Conservation (phyloP, 2,888 invertebrate species). For the Coelinius sp. region DNA sequence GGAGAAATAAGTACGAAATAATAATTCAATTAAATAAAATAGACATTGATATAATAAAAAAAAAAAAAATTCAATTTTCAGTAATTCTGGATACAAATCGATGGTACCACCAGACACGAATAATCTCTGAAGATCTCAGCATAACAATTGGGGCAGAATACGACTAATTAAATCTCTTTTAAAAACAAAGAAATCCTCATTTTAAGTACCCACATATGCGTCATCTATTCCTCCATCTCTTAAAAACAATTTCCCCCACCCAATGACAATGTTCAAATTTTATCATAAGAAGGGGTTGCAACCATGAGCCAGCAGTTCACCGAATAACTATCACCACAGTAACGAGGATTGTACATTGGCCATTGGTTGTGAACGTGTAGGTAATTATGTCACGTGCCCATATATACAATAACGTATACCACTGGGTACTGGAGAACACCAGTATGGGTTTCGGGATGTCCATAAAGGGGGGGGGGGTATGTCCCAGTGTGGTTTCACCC, state of each 20-base stretch:
- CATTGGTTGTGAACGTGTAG: constrained; percentile 30
- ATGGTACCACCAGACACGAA: constrained; percentile 95
- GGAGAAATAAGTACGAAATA: constrained; percentile 90
- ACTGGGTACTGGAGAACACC: constrained; percentile 7
- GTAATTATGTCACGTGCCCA: constrained; percentile 51
- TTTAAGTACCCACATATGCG: constrained; percentile 41
- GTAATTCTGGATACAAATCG: constrained; percentile 95
- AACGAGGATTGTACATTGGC: neutral
- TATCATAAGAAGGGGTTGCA: constrained; percentile 1
- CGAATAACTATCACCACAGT: neutral
- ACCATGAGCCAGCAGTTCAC: neutral
- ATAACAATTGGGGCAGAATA: constrained; percentile 97
- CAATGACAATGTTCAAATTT: neutral
- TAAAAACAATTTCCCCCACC: neutral
- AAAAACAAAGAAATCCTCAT: constrained; percentile 18
- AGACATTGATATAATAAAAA: neutral
- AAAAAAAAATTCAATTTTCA: constrained; percentile 69
- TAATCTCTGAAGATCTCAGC: constrained; percentile 90
- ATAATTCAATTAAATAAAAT: neutral
- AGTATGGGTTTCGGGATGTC: constrained; percentile 6
- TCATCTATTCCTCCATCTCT: constrained; percentile 10
- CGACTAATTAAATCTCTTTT: constrained; percentile 75
- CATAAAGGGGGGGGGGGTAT: neutral
- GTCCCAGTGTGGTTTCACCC: constrained; percentile 25
- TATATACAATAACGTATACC: constrained; percentile 6